Conservation (phyloP, 2,113 vertebrate species). For the Acanthisitta chloris region DNA sequence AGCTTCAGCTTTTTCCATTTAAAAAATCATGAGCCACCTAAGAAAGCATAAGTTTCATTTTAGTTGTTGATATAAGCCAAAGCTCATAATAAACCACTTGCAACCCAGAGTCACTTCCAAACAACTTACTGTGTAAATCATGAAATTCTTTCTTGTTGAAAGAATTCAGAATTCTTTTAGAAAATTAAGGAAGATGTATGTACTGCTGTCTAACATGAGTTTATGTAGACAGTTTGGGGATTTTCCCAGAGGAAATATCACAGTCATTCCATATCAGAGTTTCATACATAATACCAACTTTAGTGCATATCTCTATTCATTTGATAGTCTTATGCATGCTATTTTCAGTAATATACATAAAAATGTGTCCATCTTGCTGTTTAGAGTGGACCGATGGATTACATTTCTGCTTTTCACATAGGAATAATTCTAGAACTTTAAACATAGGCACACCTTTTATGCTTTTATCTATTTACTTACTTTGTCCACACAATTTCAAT, state of each 20-base stretch:
- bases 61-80: background rate
- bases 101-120: background rate
- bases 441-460: background rate
- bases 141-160: background rate
- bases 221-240: slow-evolving; percentile 66
- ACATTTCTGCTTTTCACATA: background rate
- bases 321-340: slow-evolving; percentile 2
- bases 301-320: background rate
- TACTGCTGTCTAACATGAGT: slow-evolving; percentile 79
- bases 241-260: background rate
- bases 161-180: slow-evolving; percentile 71
- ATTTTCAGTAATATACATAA: slow-evolving; percentile 1
- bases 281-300: background rate
- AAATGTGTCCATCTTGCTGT: background rate
- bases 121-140: background rate
- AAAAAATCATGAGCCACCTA: background rate
- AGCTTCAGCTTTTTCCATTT: background rate
- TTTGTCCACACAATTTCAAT: background rate
- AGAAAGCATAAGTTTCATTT: background rate
- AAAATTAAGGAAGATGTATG: slow-evolving; percentile 75
- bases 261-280: background rate
- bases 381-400: background rate
- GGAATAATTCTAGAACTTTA: background rate
- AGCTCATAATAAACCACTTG: background rate
- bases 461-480: background rate